Evolutionary conservation across 2,797 vertebrate species (phyloP), one percentile per base, ranked within the genome.

Genomic region (Naso thynnoides): DNA sequence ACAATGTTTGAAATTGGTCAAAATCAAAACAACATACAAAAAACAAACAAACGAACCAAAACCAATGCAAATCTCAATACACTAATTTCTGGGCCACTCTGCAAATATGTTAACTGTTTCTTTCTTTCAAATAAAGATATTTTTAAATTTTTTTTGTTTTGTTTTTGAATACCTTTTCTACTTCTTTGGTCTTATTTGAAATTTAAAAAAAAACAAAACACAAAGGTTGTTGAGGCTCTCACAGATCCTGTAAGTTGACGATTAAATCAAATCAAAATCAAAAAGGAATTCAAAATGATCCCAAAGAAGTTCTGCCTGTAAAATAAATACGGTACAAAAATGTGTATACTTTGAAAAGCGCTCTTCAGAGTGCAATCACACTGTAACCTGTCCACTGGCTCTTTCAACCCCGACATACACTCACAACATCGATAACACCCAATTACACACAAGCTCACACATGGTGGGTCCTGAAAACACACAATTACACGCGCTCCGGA

Each of bases 401-500:
- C 87, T 82, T 89, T 92, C 82, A 88, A 82, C 85, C 90, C 44
- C 78, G 64, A 89, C 88, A 87, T 76, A 87, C 89, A 88, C 86
- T 89, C 89, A 84, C 87, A 90, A 88, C 92, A 94, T 94, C 92
- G 92, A 94, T 95, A 94, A 94, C 94, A 94, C 89, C 88, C 93
- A 93, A 95, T 95, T 94, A 94, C 92, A 93, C 93, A 92, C 84
- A 85, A 77, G 81, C 91, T 93, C 88, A 90, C 92, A 90, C 89
- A 91, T 84, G 89, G 91, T 82, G 88, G 87, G 85, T 82, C 92
- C 84, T 91, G 91, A 94, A 91, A 92, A 94, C 93, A 94, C 92
- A 94, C 93, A 93, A 93, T 95, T 94, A 94, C 94, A 92, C 91
- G 85, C 89, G 86, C 91, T 93, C 91, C 90, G 93, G 91, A 94